Conservation (phyloP, 2,113 vertebrate genomes). For the Centropristis striata region DNA sequence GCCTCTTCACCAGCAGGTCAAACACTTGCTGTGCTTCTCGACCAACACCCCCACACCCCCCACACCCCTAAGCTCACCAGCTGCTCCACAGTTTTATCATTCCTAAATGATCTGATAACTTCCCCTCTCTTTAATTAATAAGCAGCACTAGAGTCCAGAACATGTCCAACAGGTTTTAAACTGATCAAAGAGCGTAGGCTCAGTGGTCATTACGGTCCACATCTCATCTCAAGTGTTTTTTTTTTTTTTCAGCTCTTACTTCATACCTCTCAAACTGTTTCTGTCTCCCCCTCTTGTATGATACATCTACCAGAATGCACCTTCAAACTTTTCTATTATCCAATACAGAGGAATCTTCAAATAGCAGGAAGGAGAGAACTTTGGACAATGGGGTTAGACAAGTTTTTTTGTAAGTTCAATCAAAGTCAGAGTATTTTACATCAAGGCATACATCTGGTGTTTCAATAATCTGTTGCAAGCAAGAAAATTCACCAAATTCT, state of each 20-base stretch:
- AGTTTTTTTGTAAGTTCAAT: neutral
- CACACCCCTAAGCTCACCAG: neutral
- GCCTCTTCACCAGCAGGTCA: slow-evolving; percentile 7
- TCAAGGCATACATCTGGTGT: neutral
- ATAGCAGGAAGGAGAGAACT: neutral
- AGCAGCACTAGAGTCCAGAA: slow-evolving; percentile 22
- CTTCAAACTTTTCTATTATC: neutral
- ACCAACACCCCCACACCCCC: too few species aligned
- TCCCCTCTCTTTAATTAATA: slow-evolving; percentile 25
- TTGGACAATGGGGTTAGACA: neutral
- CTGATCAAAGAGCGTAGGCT: slow-evolving; percentile 40
- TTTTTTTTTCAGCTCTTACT: slow-evolving; percentile 12
- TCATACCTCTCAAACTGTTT: neutral
- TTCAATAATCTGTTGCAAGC: slow-evolving; percentile 13
- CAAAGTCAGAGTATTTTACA: slow-evolving; percentile 9
- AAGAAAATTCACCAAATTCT: slow-evolving; percentile 5
- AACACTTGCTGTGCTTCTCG: neutral
- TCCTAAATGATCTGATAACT: slow-evolving; percentile 35
- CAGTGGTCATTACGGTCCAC: slow-evolving; percentile 17
- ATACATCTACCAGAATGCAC: neutral
- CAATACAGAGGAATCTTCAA: neutral
- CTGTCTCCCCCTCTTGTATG: neutral
- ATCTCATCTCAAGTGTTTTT: slow-evolving; percentile 24
- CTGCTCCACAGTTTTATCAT: slow-evolving; percentile 12
- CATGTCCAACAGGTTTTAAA: slow-evolving; percentile 14